Conservation (phyloP, 2,113 vertebrate species). For the Thamnophis sirtalis region DNA sequence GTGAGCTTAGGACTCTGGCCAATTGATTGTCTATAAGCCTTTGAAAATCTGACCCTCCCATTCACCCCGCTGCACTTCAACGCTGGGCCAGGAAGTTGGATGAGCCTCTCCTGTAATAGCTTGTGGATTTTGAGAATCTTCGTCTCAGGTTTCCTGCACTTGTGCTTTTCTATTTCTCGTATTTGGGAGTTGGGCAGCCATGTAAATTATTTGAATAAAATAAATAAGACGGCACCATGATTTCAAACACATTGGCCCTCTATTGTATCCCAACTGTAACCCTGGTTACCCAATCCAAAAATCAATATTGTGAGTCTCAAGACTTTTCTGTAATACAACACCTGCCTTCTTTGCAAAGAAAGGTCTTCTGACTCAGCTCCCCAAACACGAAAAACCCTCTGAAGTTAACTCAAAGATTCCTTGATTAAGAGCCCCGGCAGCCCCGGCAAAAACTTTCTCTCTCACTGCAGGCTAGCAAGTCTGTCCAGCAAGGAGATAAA, state of each 20-base stretch:
- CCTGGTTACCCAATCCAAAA: background rate
- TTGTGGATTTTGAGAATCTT: background rate
- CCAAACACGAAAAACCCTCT: no score
- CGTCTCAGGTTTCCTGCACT: background rate
- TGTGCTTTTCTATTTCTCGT: background rate
- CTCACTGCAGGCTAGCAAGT: no score
- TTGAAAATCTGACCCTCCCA: background rate
- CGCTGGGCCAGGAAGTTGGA: background rate
- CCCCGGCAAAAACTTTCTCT: no score
- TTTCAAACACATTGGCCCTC: background rate
- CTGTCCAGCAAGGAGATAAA: no score
- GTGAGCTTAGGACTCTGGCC: background rate
- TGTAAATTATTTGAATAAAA: background rate
- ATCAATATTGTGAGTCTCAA: background rate
- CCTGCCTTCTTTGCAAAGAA: background rate
- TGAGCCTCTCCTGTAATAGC: background rate
- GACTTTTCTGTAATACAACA: background rate
- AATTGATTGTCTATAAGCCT: background rate
- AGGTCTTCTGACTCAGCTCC: no score
- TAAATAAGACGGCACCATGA: background rate
- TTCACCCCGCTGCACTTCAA: background rate
- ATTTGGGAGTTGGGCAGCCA: background rate
- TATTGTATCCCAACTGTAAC: background rate
- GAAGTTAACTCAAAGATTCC: no score
- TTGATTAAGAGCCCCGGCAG: no score